Base-by-base conservation (phyloP, 2,888 invertebrate genomes). In the Troides aeacus region DNA sequence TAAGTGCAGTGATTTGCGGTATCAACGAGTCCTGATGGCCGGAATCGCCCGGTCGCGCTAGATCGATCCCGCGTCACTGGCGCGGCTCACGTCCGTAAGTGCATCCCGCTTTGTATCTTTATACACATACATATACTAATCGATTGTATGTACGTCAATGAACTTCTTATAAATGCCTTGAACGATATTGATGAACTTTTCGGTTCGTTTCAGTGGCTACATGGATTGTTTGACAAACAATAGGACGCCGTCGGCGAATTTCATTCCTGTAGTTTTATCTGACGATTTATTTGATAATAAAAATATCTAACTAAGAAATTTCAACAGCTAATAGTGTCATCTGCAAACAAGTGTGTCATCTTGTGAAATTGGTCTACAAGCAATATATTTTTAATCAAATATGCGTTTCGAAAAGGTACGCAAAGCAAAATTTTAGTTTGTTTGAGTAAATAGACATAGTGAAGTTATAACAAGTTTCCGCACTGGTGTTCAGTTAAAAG, bases 1-100 rank as follows among this genome's bases (percentile, higher is more conserved):
- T 80, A 74, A 80, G 82, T 81, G 84, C 70, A 79, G 84, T 74
- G 72, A 71, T 75, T 77, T 73, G 76, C 74, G 74, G 68, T 68
- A 66, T 77, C 75, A 75, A 75, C 69, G 74, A 76, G 74, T 75
- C 79, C 77, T 75, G 87, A 85, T 86, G 84, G 83, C 78, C 72
- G 77, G 71, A 72, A 73, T 71, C 71, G 78, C 80, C 79, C 83
- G 82, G 81, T 79, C 77, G 78, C 81, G 88, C 89, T 90, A 86
- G 81, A 90, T 90, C 90, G 90, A 90, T 88, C 87, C 84, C 80
- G 83, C 81, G 80, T 73, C 79, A 77, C 68, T 69, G 72, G 69
- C 73, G 73, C 75, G 73, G 61, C 70, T 59, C 66, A 53, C 63
- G 24, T 67, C 74, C 67, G 72, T 68, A 68, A 74, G 74, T 77